These are phyloP conservation scores for Pagetopsis macropterus DNA, from an alignment of 2,797 vertebrate genomes.

Conservation along the genomic window DNA sequence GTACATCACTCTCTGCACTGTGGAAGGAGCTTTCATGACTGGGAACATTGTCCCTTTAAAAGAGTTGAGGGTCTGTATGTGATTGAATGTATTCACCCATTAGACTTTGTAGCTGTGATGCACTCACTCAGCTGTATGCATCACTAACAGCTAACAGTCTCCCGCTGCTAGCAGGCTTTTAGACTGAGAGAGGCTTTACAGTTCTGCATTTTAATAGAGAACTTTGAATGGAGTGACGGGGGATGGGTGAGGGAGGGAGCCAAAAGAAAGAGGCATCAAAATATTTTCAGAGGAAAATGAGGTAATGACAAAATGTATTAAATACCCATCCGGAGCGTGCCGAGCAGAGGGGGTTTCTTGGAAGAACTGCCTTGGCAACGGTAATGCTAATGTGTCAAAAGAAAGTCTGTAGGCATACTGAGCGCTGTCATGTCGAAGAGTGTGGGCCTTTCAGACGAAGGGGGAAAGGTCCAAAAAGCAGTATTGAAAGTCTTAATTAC, in stretches of 20 bases:
- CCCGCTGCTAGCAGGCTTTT: slow-evolving; percentile 83
- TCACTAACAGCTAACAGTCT: slow-evolving; percentile 82
- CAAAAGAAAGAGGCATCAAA: slow-evolving; percentile 81
- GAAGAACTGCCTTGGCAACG: slow-evolving; percentile 69
- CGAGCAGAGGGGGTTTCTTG: slow-evolving; percentile 71
- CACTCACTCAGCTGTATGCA: slow-evolving; percentile 83
- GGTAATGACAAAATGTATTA: slow-evolving; percentile 75
- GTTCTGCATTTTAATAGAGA: slow-evolving; percentile 84
- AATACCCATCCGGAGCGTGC: slow-evolving; percentile 77
- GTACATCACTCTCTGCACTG: slow-evolving; percentile 52
- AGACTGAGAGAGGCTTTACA: slow-evolving; percentile 80
- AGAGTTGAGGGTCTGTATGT: slow-evolving; percentile 75
- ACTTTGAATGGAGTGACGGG: slow-evolving; percentile 78
- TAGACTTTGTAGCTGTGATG: slow-evolving; percentile 82
- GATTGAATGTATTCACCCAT: slow-evolving; percentile 83
- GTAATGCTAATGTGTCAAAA: slow-evolving; percentile 79
- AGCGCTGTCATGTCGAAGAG: slow-evolving; percentile 74
- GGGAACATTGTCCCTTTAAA: slow-evolving; percentile 76
- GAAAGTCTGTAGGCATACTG: slow-evolving; percentile 71
- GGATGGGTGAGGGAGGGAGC: slow-evolving; percentile 56
- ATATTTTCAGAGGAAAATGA: slow-evolving; percentile 82
- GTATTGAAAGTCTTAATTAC: slow-evolving; percentile 80
- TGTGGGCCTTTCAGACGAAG: slow-evolving; percentile 70
- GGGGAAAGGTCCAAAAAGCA: slow-evolving; percentile 78
- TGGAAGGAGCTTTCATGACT: slow-evolving; percentile 66